A percentile compares a stretch with the other conserved stretches of the same genome.
Conservation (phyloP, 2,113 vertebrate species). For the Macroglossus sobrinus region DNA sequence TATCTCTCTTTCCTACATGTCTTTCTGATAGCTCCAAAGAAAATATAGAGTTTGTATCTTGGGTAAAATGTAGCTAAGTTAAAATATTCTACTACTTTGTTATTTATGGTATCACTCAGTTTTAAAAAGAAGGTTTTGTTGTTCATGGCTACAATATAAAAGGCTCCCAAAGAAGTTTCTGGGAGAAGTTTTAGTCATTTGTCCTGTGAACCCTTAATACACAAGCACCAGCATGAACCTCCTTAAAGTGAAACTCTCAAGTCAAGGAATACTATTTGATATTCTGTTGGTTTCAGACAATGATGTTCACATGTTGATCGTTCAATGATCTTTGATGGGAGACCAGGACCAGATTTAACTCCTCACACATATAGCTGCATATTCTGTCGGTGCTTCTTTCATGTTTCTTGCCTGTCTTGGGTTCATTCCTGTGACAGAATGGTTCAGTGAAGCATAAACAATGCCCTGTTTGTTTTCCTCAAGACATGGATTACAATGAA, state of each 20-base stretch:
- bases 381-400: slow-evolving; percentile 44
- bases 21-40: neutral
- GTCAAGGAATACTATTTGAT: neutral
- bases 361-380: slow-evolving; percentile 49
- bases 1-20: neutral
- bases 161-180: neutral
- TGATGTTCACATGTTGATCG: neutral
- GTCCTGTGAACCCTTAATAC: neutral
- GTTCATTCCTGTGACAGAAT: slow-evolving; percentile 3
- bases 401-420: slow-evolving; percentile 5
- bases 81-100: neutral
- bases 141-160: neutral
- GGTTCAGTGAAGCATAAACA: slow-evolving; percentile 67
- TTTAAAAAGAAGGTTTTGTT: neutral
- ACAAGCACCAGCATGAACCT: neutral
- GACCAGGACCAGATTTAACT: neutral
- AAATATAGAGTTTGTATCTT: neutral
- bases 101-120: neutral
- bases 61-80: neutral
- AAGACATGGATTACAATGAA: neutral
- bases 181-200: slow-evolving; percentile 3
- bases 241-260: neutral
- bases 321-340: neutral
- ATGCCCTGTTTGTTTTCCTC: slow-evolving; percentile 45
- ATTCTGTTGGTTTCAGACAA: neutral